Base-by-base conservation (phyloP, 1,140 invertebrate genomes). In the Coboldia fuscipes region DNA sequence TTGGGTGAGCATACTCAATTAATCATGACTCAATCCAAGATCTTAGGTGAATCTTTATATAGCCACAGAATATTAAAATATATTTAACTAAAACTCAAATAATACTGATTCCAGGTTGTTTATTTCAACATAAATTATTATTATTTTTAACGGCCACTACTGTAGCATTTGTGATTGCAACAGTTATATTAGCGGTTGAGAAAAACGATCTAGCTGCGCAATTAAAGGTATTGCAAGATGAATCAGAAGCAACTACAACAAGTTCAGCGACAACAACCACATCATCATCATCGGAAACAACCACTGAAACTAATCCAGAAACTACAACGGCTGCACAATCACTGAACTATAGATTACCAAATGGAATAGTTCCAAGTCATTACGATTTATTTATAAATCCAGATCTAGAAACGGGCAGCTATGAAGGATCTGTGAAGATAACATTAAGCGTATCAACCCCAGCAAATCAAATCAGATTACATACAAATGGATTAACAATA, bases 371-470 rank as follows among this genome's bases (percentile, higher is more conserved):
- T 9, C 85, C 86, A 0, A 42, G 62, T 3, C 67, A 75, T 42
- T 92, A 93, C 49, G 70, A 82, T 41, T 51, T 93, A 1, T 66
- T 63, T 13, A 53, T 90, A 18, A 57, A 73, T 44, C 84, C 85
- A 0, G 61, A 85, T 45, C 51, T 88, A 13, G 56, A 64, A 17
- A 61, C 58, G 3, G 76, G 72, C 0, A 64, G 58, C 1, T 86
- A 84, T 47, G 48, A 51, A 41, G 84, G 84, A 0, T 57, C 54
- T 26, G 76, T 81, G 0, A 63, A 56, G 12, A 84, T 88, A 8
- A 51, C 60, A 10, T 51, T 89, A 15, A 51, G 62, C 8, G 54
- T 75, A 2, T 44, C 51, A 1, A 43, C 63, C 26, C 40, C 56
- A 7, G 69, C 64, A 19, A 60, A 63, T 30, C 58, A 60, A 41